Conservation (phyloP, 30 jellyfish, hydroid and myxozoan genomes). For the Aurelia coerulea region DNA sequence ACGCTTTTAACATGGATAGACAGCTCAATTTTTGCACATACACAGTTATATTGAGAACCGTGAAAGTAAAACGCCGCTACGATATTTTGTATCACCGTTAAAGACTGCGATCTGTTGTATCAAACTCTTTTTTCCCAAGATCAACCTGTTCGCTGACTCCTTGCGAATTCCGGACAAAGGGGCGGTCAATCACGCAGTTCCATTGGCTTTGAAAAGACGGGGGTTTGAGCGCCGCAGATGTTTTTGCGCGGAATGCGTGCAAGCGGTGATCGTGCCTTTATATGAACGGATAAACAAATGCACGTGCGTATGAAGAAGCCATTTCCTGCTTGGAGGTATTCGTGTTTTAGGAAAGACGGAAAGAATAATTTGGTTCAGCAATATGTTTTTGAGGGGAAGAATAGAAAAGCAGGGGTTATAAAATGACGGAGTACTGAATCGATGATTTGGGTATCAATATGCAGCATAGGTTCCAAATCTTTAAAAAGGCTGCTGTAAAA, state of each 20-base stretch:
- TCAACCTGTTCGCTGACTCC: slow-evolving; percentile 71
- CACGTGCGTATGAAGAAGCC: neutral
- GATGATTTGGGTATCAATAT: no score
- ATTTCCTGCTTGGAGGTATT: neutral
- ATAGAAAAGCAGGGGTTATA: no score
- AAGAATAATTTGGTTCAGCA: no score
- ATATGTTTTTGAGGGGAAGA: no score
- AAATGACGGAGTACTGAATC: no score
- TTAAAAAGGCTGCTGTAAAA: no score
- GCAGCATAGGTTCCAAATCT: no score
- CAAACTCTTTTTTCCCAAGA: slow-evolving; percentile 60
- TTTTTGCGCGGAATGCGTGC: slow-evolving; percentile 34
- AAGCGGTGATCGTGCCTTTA: slow-evolving; percentile 34
- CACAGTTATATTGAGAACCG: neutral
- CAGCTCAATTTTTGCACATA: no score
- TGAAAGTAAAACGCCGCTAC: slow-evolving; percentile 1
- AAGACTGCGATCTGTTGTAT: slow-evolving; percentile 59
- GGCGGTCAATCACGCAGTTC: slow-evolving; percentile 72
- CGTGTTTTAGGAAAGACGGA: no score
- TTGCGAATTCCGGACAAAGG: slow-evolving; percentile 64
- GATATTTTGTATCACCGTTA: slow-evolving; percentile 23
- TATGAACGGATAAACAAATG: neutral
- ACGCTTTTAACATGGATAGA: neutral
- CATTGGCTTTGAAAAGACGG: slow-evolving; percentile 61
- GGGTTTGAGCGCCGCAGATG: slow-evolving; percentile 42